Evolutionary conservation across 2,797 vertebrate genomes (phyloP).

Genomic region (Neoniphon sammara): DNA sequence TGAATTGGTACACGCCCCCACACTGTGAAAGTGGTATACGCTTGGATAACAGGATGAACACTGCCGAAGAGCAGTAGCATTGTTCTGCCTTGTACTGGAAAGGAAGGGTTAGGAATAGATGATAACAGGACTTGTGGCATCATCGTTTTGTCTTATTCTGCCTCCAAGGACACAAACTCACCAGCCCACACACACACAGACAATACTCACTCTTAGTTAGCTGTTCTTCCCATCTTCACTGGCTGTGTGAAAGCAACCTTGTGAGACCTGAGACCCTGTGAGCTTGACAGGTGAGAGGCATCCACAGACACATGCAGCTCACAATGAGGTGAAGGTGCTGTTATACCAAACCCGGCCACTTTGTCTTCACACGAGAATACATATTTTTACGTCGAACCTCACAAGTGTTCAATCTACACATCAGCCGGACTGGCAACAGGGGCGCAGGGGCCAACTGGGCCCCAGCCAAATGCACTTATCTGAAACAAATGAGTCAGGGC

Average conservation of each 20-base stretch:
- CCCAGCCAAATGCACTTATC: conserved; percentile 53
- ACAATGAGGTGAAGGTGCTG: conserved; percentile 8
- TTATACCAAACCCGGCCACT: conserved; percentile 16
- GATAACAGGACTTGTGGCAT: neutral
- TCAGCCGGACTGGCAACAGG: conserved; percentile 46
- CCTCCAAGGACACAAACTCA: conserved; percentile 1
- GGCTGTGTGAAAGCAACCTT: neutral
- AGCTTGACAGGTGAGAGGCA: conserved; percentile 25
- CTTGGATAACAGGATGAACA: conserved; percentile 27
- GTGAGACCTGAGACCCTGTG: neutral
- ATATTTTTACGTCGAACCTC: conserved; percentile 28
- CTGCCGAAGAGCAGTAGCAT: conserved; percentile 32
- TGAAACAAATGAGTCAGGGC: conserved; percentile 65
- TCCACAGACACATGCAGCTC: neutral
- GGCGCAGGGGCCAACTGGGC: conserved; percentile 19
- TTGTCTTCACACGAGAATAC: conserved; percentile 30
- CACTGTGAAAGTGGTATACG: conserved; percentile 48
- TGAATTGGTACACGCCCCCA: conserved; percentile 67
- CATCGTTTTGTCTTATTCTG: conserved; percentile 16
- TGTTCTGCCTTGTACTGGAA: conserved; percentile 8
- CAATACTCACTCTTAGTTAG: neutral
- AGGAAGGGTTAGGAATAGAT: conserved; percentile 15
- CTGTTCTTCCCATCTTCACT: neutral
- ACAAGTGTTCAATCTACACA: conserved; percentile 39
- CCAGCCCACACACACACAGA: neutral